Conservation (phyloP, 2,113 vertebrate genomes). For the Crypturellus undulatus region DNA sequence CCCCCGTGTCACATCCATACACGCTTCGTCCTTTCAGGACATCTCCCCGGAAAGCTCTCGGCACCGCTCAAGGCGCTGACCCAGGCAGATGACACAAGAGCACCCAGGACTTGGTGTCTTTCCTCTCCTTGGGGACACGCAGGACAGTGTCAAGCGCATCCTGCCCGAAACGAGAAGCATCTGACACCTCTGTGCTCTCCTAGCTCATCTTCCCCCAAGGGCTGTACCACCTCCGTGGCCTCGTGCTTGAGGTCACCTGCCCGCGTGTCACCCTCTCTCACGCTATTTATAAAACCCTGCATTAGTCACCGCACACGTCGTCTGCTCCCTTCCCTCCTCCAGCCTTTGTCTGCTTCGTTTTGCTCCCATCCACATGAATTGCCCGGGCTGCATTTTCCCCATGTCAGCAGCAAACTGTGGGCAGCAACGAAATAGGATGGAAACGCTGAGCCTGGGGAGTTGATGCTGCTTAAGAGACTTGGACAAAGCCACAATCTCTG, state of each 20-base stretch:
- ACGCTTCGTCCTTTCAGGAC: not conserved
- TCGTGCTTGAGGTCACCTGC: not conserved
- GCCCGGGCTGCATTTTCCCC: not conserved
- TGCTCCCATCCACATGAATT: not conserved
- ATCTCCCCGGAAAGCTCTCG: accelerated
- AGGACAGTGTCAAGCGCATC: not conserved
- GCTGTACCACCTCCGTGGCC: not conserved
- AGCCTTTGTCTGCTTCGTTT: not conserved
- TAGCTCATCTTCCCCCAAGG: not conserved
- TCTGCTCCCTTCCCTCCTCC: not conserved
- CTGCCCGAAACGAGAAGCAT: not conserved
- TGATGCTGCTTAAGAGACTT: not conserved
- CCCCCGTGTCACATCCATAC: not conserved
- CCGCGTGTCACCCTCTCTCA: accelerated
- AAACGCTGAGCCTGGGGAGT: accelerated
- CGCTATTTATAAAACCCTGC: not conserved
- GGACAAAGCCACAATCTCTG: not conserved
- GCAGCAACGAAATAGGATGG: not conserved
- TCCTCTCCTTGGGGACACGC: not conserved
- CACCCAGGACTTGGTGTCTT: not conserved
- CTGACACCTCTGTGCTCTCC: not conserved
- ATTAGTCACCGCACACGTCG: not conserved
- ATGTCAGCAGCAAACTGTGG: accelerated
- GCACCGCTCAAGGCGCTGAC: accelerated
- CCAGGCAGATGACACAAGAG: not conserved